Percentiles rank a stretch among this genome's conserved stretches.
Conservation (phyloP, 2,113 vertebrate genomes). For the Pedionomus torquatus region DNA sequence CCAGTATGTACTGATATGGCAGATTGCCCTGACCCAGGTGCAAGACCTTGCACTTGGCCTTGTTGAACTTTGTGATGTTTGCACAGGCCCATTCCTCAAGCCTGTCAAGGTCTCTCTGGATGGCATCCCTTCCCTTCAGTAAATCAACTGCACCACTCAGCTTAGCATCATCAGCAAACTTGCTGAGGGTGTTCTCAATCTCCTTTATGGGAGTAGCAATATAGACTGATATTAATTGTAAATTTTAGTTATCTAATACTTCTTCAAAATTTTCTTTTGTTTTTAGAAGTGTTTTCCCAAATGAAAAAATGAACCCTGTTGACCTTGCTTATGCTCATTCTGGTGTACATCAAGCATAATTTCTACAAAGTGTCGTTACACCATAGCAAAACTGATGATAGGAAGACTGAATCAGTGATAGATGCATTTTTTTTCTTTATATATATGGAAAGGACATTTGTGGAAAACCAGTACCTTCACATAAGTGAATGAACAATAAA, state of each 20-base stretch:
- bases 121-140: not conserved
- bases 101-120: too few relatives aligned
- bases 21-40: too few relatives aligned
- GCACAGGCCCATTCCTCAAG: too few relatives aligned
- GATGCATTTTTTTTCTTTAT: not conserved
- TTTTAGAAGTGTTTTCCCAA: not conserved
- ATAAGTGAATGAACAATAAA: not conserved
- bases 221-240: not conserved
- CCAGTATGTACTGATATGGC: too few relatives aligned
- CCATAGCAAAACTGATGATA: not conserved
- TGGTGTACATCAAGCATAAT: not conserved
- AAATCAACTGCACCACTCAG: not conserved
- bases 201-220: not conserved
- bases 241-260: not conserved
- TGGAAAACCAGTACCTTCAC: not conserved
- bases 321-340: not conserved
- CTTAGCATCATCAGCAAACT: not conserved
- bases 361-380: not conserved
- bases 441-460: not conserved
- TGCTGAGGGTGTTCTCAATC: not conserved
- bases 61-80: too few relatives aligned
- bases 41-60: too few relatives aligned
- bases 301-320: not conserved
- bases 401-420: not conserved
- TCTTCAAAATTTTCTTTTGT: not conserved